A percentile compares a stretch with the other conserved stretches of the same genome.
Conservation (phyloP, 2,797 vertebrate species). For the Notolabrus celidotus region DNA sequence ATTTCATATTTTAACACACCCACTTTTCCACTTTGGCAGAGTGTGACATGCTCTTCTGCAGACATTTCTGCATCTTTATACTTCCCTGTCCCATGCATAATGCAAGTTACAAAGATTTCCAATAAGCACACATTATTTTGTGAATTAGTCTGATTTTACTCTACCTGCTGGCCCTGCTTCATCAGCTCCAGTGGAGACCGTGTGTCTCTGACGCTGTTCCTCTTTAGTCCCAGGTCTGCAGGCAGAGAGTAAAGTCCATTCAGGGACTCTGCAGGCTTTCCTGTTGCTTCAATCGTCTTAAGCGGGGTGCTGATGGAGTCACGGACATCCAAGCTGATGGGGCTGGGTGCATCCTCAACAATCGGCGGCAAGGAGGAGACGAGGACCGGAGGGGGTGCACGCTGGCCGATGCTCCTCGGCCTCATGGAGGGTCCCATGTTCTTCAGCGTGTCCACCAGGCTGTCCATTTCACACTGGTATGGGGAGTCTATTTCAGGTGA, state of each 20-base stretch:
- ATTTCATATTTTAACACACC: not conserved
- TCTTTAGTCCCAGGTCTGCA: slow-evolving; percentile 77
- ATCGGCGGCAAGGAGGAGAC: slow-evolving; percentile 88
- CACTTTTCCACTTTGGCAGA: not conserved
- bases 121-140: too few relatives aligned
- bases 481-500: slow-evolving; percentile 78
- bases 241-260: slow-evolving; percentile 65
- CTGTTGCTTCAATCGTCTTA: not conserved
- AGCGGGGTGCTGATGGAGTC: not conserved
- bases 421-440: slow-evolving; percentile 90
- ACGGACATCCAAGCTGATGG: slow-evolving; percentile 1
- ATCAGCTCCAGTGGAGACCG: slow-evolving; percentile 82
- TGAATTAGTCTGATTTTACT: not conserved
- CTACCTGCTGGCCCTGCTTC: slow-evolving; percentile 78
- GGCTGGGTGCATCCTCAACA: slow-evolving; percentile 83
- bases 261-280: not conserved
- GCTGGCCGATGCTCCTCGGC: slow-evolving; percentile 61
- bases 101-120: too few relatives aligned
- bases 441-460: slow-evolving; percentile 90
- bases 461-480: slow-evolving; percentile 88
- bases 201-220: slow-evolving; percentile 58
- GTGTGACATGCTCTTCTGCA: not conserved
- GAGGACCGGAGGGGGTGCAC: slow-evolving; percentile 65
- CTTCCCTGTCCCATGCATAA: too few relatives aligned
- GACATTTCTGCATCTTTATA: not conserved